Percentiles rank a stretch among this genome's conserved stretches.
Evolutionary conservation across 2,113 vertebrate genomes (phyloP).

Genomic region (Pycnonotus jocosus): DNA sequence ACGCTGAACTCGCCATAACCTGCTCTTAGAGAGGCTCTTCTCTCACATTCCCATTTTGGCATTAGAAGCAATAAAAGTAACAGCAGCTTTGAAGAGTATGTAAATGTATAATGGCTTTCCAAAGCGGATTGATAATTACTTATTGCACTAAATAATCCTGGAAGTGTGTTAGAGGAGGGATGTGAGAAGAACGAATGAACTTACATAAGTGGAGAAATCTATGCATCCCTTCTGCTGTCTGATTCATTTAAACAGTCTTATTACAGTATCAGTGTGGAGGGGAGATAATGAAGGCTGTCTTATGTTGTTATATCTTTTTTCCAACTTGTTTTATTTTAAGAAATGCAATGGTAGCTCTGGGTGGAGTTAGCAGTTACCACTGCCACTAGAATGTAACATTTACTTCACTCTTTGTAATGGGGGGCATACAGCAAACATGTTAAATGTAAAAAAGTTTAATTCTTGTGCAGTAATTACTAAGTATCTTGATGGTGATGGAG

Average conservation of each 20-base stretch:
- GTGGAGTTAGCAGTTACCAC: background rate
- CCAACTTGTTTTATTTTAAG: constrained; percentile 36
- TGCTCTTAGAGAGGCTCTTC: constrained; percentile 23
- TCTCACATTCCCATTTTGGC: constrained; percentile 34
- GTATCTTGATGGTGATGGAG: background rate
- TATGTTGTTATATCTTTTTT: constrained; percentile 22
- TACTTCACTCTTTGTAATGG: background rate
- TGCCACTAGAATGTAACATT: background rate
- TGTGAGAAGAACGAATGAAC: constrained; percentile 31
- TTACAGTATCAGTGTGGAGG: constrained; percentile 32
- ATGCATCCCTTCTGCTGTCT: constrained; percentile 41
- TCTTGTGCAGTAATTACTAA: background rate
- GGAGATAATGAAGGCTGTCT: constrained; percentile 43
- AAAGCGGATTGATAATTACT: constrained; percentile 56
- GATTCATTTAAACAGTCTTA: constrained; percentile 57
- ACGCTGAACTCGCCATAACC: constrained; percentile 52
- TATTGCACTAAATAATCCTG: background rate
- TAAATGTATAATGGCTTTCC: constrained; percentile 24
- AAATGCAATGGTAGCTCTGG: background rate
- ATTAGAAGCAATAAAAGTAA: constrained; percentile 48
- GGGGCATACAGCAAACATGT: background rate
- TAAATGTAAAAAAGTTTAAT: background rate
- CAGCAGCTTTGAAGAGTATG: constrained; percentile 3
- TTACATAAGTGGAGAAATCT: constrained; percentile 36
- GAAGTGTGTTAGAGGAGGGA: background rate